Evolutionary conservation across 1,140 invertebrate species (phyloP), one percentile per base, ranked within the genome.

Genomic region (Contarinia nasturtii): DNA sequence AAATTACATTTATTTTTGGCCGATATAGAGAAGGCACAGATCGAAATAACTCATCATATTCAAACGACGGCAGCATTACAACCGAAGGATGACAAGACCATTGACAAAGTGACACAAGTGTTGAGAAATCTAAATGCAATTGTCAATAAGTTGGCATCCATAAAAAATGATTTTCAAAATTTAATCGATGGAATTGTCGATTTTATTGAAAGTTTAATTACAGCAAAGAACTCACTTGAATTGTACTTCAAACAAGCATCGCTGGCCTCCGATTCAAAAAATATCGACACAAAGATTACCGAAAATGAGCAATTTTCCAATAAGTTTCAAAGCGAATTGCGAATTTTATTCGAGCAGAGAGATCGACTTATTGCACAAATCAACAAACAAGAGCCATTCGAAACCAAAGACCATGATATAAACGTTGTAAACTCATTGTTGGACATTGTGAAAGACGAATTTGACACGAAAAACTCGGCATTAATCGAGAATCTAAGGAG

Each of bases 151-250:
- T 61, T 87, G 22, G 71, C 76, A 51, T 69, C 73, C 27, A 75
- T 80, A 40, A 69, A 79, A 33, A 73, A 74, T 10, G 77, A 88
- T 50, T 89, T 86, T 58, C 75, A 80, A 56, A 73, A 72, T 18
- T 61, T 89, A 15, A 54, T 86, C 22, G 77, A 84, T 55, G 80
- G 79, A 63, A 65, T 86, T 21, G 42, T 63, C 33, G 53, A 56
- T 44, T 63, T 63, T 47, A 49, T 63, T 47, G 56, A 56, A 44
- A 59, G 61, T 40, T 55, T 57, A 27, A 53, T 58, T 44, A 54
- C 57, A 52, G 43, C 60, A 49, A 56, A 57, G 4, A 51, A 47
- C 8, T 53, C 57, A 49, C 61, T 64, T 49, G 61, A 61, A 46
- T 51, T 52, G 7, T 60, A 59, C 45, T 63, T 60, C 36, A 43